Conservation (phyloP, 2,888 invertebrate species). For the Amiota mariae region DNA sequence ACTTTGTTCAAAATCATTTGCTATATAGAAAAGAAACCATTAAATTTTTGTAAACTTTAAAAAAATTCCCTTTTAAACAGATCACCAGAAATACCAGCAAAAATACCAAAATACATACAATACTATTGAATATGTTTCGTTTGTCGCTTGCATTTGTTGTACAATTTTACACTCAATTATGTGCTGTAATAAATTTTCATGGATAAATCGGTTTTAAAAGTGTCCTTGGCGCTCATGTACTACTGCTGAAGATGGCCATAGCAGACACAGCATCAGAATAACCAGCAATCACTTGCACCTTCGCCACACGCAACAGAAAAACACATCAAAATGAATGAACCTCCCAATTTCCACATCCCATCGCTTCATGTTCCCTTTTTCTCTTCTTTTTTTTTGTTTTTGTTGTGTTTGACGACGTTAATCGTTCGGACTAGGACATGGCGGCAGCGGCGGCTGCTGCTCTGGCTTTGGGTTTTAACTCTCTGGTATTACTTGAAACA, state of each 20-base stretch:
- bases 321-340: too few species aligned
- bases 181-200: constrained; percentile 58
- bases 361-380: not conserved
- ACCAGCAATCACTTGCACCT: constrained; percentile 16
- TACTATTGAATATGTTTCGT: not conserved
- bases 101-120: too few species aligned
- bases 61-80: too few species aligned
- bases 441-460: not conserved
- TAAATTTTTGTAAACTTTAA: too few species aligned
- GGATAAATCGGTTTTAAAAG: constrained; percentile 66
- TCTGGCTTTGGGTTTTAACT: not conserved
- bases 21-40: too few species aligned
- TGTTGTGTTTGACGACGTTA: not conserved
- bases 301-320: not conserved
- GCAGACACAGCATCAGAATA: constrained; percentile 9
- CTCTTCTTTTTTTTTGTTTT: not conserved
- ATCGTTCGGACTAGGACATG: not conserved
- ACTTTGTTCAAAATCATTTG: too few species aligned
- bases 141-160: not conserved
- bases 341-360: not conserved
- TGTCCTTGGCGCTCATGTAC: constrained; percentile 57
- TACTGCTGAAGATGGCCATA: constrained; percentile 15
- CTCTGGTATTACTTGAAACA: constrained; percentile 8
- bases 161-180: constrained; percentile 64
- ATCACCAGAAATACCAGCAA: too few species aligned